Percentiles rank a stretch among this genome's conserved stretches.
These are phyloP conservation scores for Thunnus maccoyii DNA, from an alignment of 2,113 vertebrate genomes.

Conservation along the genomic window DNA sequence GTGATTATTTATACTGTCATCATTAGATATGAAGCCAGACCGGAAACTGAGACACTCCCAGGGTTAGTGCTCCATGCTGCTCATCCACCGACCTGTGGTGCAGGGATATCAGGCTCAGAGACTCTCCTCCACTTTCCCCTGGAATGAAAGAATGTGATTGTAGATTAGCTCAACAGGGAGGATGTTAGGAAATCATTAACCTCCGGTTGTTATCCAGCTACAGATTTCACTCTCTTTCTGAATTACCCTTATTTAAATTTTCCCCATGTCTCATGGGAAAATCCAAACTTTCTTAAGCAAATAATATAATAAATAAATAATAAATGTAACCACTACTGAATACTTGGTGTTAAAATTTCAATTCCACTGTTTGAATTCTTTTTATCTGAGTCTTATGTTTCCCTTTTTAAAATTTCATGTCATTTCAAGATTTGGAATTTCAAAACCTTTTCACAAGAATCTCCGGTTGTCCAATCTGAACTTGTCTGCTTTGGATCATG, in stretches of 20 bases:
- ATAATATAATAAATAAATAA: too few species aligned
- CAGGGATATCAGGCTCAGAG: constrained; percentile 21
- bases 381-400: too few species aligned
- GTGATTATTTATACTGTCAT: constrained; percentile 17
- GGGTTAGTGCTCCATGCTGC: not conserved
- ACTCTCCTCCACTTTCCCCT: constrained; percentile 50
- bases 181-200: constrained; percentile 78
- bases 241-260: constrained; percentile 4
- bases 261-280: not conserved
- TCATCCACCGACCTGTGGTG: not conserved
- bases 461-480: too few species aligned
- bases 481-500: too few species aligned
- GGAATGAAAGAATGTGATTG: constrained; percentile 66
- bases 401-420: too few species aligned
- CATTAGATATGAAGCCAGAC: constrained; percentile 15
- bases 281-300: too few species aligned
- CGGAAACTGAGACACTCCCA: constrained; percentile 7
- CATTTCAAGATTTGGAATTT: too few species aligned
- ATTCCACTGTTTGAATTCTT: too few species aligned
- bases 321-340: too few species aligned
- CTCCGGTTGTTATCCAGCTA: constrained; percentile 25
- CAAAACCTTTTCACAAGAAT: too few species aligned
- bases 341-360: too few species aligned
- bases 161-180: constrained; percentile 62
- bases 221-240: constrained; percentile 8